Evolutionary conservation across 2,113 vertebrate species (phyloP).

Genomic region (Stigmatopora argus): DNA sequence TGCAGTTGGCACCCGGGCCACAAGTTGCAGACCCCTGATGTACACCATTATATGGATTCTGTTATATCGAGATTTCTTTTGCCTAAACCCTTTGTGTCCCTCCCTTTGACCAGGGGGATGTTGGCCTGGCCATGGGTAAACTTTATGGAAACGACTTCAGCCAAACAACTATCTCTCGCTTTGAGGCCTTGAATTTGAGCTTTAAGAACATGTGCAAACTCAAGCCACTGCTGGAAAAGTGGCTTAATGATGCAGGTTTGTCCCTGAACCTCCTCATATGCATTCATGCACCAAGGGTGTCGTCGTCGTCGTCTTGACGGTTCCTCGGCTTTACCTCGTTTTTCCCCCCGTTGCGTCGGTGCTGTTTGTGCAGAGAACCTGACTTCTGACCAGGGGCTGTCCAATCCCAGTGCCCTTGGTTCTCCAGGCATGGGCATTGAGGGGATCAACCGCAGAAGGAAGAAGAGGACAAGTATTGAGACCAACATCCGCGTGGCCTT

Average conservation of each 20-base stretch:
- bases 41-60: not conserved
- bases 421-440: constrained; percentile 89
- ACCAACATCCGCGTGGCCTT: constrained; percentile 99
- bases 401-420: constrained; percentile 91
- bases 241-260: constrained; percentile 98
- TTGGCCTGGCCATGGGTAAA: constrained; percentile 99
- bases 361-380: constrained; percentile 88
- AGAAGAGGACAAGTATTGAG: constrained; percentile 99
- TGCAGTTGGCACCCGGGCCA: no score
- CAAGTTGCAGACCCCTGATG: not conserved
- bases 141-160: constrained; percentile 99
- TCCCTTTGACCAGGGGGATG: constrained; percentile 80
- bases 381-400: constrained; percentile 90
- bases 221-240: constrained; percentile 98
- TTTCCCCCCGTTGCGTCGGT: constrained; percentile 52
- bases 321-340: constrained; percentile 72
- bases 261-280: constrained; percentile 34
- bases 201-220: constrained; percentile 99
- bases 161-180: constrained; percentile 99
- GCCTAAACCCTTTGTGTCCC: not conserved
- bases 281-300: not conserved
- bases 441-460: constrained; percentile 95
- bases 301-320: not conserved
- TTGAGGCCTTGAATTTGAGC: constrained; percentile 99
- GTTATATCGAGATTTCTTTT: not conserved